A percentile compares a stretch with the other conserved stretches of the same genome.
Evolutionary conservation across 2,113 vertebrate species (phyloP).

Genomic region (Turnix velox): DNA sequence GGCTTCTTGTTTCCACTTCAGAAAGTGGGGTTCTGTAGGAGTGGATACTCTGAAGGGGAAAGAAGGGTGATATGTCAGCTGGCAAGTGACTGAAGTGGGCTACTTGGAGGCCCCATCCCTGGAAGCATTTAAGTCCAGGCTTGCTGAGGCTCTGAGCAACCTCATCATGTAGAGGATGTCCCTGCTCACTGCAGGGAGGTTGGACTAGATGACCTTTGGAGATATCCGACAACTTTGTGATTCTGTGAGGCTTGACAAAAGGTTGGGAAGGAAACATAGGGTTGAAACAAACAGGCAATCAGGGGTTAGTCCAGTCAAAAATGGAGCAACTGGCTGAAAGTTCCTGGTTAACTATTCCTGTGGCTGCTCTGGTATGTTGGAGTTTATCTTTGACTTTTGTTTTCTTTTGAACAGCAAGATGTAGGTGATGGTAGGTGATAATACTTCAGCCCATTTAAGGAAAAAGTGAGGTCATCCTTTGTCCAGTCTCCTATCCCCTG

Average conservation of each 20-base stretch:
- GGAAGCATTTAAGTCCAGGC: too few relatives aligned
- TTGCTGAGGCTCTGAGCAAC: too few relatives aligned
- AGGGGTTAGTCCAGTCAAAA: neutral
- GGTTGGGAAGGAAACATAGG: neutral
- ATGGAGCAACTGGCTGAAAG: neutral
- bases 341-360: neutral
- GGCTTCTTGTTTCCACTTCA: neutral
- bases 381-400: neutral
- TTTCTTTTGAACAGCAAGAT: neutral
- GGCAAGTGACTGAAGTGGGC: neutral
- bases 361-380: neutral
- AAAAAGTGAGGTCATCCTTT: neutral
- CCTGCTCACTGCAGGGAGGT: too few relatives aligned
- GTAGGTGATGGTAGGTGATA: neutral
- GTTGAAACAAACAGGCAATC: neutral
- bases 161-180: too few relatives aligned
- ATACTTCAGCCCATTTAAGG: neutral
- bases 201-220: too few relatives aligned
- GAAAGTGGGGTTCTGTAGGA: neutral
- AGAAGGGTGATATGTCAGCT: neutral
- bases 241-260: neutral
- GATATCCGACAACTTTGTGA: too few relatives aligned
- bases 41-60: neutral
- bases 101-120: too few relatives aligned
- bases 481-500: neutral